A percentile compares a stretch with the other conserved stretches of the same genome.
Conservation (phyloP, 1,140 invertebrate species). For the Solen grandis region DNA sequence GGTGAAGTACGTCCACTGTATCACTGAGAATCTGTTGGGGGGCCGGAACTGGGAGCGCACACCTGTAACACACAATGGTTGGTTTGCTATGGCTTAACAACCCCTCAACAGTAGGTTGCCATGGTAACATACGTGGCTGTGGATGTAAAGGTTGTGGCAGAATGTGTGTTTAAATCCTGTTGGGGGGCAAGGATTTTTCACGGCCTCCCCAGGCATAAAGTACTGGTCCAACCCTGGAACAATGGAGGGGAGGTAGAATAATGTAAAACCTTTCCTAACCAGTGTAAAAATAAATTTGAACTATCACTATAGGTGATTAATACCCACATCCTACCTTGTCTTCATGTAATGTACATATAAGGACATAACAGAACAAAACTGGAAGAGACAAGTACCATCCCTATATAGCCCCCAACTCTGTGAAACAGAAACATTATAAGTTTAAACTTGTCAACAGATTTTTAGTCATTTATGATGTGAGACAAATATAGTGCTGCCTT, state of each 20-base stretch:
- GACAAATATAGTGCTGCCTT: too few species aligned
- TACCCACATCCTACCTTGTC: too few species aligned
- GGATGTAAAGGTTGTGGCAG: background rate
- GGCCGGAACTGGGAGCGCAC: constrained; percentile 86
- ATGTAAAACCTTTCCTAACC: too few species aligned
- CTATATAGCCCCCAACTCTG: too few species aligned
- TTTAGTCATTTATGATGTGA: too few species aligned
- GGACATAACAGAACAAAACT: too few species aligned
- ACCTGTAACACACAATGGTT: constrained; percentile 57
- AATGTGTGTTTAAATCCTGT: background rate
- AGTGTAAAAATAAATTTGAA: too few species aligned
- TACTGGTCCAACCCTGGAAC: background rate
- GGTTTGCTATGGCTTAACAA: background rate
- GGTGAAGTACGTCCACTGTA: constrained; percentile 93
- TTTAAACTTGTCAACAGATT: too few species aligned
- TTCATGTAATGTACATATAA: too few species aligned
- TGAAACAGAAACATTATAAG: too few species aligned
- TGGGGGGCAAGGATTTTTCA: background rate
- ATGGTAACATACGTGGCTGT: background rate
- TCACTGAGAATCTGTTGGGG: constrained; percentile 90
- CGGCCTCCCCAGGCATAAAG: background rate
- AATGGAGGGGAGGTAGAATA: background rate
- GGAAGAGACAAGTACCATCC: too few species aligned
- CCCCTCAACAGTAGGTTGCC: background rate
- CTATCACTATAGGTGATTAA: too few species aligned